Evolutionary conservation across 2,888 invertebrate genomes (phyloP), one percentile per base, ranked within the genome.

Genomic region (Eumacrocentrus americanus): DNA sequence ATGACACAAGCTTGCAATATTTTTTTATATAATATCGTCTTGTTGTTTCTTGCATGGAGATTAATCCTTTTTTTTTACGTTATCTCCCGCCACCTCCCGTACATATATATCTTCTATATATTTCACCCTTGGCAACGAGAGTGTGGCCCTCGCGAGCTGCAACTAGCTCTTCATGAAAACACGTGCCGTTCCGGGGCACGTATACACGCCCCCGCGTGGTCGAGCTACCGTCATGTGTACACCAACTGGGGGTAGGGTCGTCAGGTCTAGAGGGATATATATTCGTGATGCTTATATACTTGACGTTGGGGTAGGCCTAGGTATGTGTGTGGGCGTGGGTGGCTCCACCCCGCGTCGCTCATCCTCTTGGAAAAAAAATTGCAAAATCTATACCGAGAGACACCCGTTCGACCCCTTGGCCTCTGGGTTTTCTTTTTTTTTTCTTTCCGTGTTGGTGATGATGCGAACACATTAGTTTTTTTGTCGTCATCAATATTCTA

Each of bases 271-370:
- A 70, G 70, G 66, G 69, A 60, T 64, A 59, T 53, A 50, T 53
- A 29, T 52, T 38, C 40, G 50, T 42, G 14, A 65, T 64, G 66
- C 65, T 56, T 70, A 66, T 60, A 50, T 68, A 69, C 68, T 72
- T 72, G 70, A 69, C 70, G 73, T 74, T 72, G 72, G 73, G 75
- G 73, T 74, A 74, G 75, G 75, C 73, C 74, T 75, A 74, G 67
- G 69, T 69, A 56, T 59, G 64, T 61, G 72, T 71, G 73, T 71
- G 74, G 74, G 74, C 74, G 74, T 74, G 72, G 69, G 74, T 73
- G 66, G 72, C 74, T 74, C 73, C 73, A 74, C 75, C 74, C 74
- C 72, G 65, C 67, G 56, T 63, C 69, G 71, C 70, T 74, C 72
- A 74, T 74, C 72, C 73, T 74, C 72, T 69, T 25, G 69, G 57